Evolutionary conservation across 2,888 invertebrate genomes (phyloP), one percentile per base, ranked within the genome.

Genomic region (Chrysodeixis includens): DNA sequence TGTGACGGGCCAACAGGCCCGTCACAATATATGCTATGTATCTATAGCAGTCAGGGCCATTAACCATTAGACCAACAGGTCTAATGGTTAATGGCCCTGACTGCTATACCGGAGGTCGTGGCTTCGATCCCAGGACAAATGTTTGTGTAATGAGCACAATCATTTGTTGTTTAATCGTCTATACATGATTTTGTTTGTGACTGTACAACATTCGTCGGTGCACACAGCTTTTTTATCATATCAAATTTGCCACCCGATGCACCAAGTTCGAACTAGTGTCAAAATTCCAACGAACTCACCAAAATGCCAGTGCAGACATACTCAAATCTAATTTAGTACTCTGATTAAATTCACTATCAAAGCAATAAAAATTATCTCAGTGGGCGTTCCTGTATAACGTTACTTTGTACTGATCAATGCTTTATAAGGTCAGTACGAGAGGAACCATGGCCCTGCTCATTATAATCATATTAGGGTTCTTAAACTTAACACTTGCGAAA

Each of bases 331-430:
- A 49, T 10, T 49, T 10, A 49, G 10, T 49, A 10, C 10, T 9
- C 46, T 10, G 46, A 49, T 49, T 49, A 49, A 49, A 49, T 18
- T 20, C 10, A 49, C 18, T 49, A 49, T 20, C 51, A 22, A 58
- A 12, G 10, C 10, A 30, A 9, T 49, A 46, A 51, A 30, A 56
- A 49, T 14, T 54, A 62, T 73, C 62, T 6, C 7, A 22, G 66
- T 69, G 77, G 77, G 77, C 75, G 77, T 78, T 35, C 16, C 49
- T 30, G 30, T 30, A 59, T 71, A 53, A 56, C 56, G 30, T 71
- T 71, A 62, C 71, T n/a, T 9, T 12, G 10, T 22, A 9, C 1
- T 40, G 12, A 18, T 53, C 12, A n/a, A 30, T 35, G 20, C 10
- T 44, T 20, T 14, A 20, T 8, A 1, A 30, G 2, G 20, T 52